Evolutionary conservation across 2,113 vertebrate species (phyloP).

Genomic region (Callocephalon fimbriatum): DNA sequence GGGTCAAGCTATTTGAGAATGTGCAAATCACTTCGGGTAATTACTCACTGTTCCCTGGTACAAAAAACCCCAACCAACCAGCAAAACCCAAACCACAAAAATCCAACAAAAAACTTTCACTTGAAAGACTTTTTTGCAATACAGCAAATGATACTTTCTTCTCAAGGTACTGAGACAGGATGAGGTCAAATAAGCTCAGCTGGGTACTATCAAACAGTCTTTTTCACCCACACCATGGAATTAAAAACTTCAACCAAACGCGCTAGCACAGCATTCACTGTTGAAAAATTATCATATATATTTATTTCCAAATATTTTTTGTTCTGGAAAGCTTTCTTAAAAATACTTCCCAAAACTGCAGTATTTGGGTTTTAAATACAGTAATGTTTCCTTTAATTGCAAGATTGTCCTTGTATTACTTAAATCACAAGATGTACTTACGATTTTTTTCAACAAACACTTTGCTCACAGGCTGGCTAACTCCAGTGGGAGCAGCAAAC

Average conservation of each 20-base stretch:
- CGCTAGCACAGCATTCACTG: background rate
- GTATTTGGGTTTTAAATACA: background rate
- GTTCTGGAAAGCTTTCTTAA: background rate
- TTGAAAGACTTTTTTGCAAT: background rate
- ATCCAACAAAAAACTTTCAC: background rate
- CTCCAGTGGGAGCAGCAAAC: slow-evolving; percentile 85
- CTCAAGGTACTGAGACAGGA: background rate
- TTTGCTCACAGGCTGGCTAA: slow-evolving; percentile 92
- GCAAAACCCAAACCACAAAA: background rate
- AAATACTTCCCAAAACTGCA: background rate
- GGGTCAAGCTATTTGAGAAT: background rate
- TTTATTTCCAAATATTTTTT: background rate
- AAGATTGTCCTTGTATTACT: background rate
- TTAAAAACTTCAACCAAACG: background rate
- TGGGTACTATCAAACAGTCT: background rate
- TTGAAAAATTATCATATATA: background rate
- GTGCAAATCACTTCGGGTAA: background rate
- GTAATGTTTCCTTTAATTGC: background rate
- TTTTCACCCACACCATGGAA: background rate
- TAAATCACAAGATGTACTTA: slow-evolving; percentile 76
- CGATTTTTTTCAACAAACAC: slow-evolving; percentile 93
- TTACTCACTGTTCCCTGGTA: background rate
- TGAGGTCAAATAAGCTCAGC: background rate
- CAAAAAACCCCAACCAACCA: background rate
- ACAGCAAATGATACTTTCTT: background rate